Evolutionary conservation across 2,113 vertebrate species (phyloP), one percentile per base, ranked within the genome.

Genomic region (Indicator indicator): DNA sequence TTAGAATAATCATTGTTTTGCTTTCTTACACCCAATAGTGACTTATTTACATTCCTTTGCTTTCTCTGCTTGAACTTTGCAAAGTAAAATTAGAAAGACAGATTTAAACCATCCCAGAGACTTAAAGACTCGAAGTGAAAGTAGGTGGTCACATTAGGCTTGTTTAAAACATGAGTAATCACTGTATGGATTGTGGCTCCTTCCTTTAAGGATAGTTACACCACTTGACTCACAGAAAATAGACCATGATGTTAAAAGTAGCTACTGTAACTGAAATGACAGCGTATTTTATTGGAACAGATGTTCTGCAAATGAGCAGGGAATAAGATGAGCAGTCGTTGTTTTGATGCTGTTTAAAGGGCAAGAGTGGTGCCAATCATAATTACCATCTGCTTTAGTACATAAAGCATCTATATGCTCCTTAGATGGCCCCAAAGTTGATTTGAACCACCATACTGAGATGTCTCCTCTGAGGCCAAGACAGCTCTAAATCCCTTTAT

Each of bases 281-380:
- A 65, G 11, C 27, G 48, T 54, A 38, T 86, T 94, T 95, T 93
- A 95, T 87, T 90, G 90, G 83, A 95, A 92, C 92, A 96, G 96
- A 93, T 96, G 88, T 93, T 87, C 55, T 64, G 38, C 1, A 6
- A 95, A 89, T 68, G 62, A 96, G 32, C 60, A 54, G 72, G 62
- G 95, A 97, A 96, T 90, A 89, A 89, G 68, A 30, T 71, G 44
- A 92, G 15, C 69, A 92, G 74, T 75, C 10, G 0, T 67, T 67
- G 54, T 93, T 95, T 82, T 69, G 81, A 78, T 82, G 81, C 33
- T 72, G 21, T 95, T 95, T 84, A 93, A 91, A 96, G 90, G 94
- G 72, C 85, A 97, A 90, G 52, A 94, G 40, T 55, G 28, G 52
- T 95, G 81, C 91, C 80, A 93, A 77, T 81, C 90, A 91, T 94